Percentiles rank a stretch among this genome's conserved stretches.
These are phyloP conservation scores for Helicolenus hilgendorfi DNA, from an alignment of 2,797 vertebrate species.

Conservation along the genomic window DNA sequence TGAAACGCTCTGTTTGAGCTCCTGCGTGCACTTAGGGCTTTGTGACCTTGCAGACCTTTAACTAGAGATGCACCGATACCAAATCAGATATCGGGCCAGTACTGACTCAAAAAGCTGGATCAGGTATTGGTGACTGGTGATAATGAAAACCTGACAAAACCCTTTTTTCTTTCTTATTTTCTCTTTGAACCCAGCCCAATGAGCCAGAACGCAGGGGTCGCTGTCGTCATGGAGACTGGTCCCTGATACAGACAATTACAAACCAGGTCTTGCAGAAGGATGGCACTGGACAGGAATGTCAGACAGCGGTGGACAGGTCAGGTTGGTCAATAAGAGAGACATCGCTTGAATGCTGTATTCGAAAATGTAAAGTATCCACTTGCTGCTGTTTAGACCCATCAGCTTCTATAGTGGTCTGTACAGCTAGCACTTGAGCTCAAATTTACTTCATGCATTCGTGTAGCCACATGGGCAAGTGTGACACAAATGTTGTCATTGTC, in stretches of 20 bases:
- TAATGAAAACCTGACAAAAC: not conserved
- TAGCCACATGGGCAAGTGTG: not conserved
- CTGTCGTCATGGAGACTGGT: slow-evolving; percentile 29
- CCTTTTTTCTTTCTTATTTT: not conserved
- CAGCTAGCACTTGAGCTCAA: not conserved
- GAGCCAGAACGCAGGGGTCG: slow-evolving; percentile 53
- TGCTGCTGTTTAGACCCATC: not conserved
- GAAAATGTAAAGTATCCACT: not conserved
- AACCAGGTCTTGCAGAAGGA: slow-evolving; percentile 19
- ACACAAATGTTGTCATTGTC: not conserved
- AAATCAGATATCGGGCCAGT: too few species aligned
- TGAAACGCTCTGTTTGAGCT: too few species aligned
- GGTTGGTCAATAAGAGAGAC: not conserved
- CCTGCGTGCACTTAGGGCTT: too few species aligned
- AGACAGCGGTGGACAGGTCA: not conserved
- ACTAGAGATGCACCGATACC: too few species aligned
- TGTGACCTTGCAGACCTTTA: too few species aligned
- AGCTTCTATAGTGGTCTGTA: not conserved
- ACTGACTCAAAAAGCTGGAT: too few species aligned
- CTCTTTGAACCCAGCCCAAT: slow-evolving; percentile 37
- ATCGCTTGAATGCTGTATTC: not conserved
- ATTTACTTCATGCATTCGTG: not conserved
- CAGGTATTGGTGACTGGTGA: too few species aligned
- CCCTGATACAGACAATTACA: slow-evolving; percentile 57
- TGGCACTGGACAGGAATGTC: slow-evolving; percentile 38